Evolutionary conservation across 2,797 vertebrate species (phyloP).

Genomic region (Remorina albescens): DNA sequence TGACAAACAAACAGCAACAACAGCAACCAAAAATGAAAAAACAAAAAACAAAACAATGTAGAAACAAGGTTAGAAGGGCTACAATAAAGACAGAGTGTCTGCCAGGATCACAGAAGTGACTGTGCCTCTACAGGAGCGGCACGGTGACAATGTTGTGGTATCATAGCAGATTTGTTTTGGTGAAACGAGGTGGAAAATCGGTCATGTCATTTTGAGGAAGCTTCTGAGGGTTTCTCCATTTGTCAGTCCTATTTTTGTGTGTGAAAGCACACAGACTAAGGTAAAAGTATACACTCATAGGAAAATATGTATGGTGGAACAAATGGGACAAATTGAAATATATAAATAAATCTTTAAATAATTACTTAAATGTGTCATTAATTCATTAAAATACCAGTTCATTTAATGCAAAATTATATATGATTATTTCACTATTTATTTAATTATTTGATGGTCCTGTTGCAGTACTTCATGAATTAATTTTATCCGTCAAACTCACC

Average conservation of each 20-base stretch:
- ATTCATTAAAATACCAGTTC: no score
- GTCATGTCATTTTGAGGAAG: slow-evolving; percentile 54
- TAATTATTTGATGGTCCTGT: no score
- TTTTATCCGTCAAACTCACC: no score
- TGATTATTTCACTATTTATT: no score
- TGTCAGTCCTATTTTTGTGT: slow-evolving; percentile 52
- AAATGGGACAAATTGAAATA: no score
- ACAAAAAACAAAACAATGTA: slow-evolving; percentile 4
- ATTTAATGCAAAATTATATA: no score
- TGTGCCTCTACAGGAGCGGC: slow-evolving; percentile 29
- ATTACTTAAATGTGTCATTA: no score
- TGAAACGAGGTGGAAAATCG: slow-evolving; percentile 56
- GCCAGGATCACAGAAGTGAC: slow-evolving; percentile 39
- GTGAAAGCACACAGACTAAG: slow-evolving; percentile 44
- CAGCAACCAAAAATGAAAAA: no score
- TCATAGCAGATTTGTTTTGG: slow-evolving; percentile 44
- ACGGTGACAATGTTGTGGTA: slow-evolving; percentile 21
- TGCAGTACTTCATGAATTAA: no score
- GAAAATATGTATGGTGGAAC: background rate
- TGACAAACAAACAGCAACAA: slow-evolving; percentile 10
- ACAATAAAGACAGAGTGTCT: slow-evolving; percentile 41
- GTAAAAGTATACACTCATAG: slow-evolving; percentile 41
- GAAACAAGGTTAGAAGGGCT: slow-evolving; percentile 45
- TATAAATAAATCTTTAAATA: no score
- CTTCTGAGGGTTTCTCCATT: slow-evolving; percentile 59